Conservation (phyloP, 2,113 vertebrate genomes). For the Cyprinodon variegatus region DNA sequence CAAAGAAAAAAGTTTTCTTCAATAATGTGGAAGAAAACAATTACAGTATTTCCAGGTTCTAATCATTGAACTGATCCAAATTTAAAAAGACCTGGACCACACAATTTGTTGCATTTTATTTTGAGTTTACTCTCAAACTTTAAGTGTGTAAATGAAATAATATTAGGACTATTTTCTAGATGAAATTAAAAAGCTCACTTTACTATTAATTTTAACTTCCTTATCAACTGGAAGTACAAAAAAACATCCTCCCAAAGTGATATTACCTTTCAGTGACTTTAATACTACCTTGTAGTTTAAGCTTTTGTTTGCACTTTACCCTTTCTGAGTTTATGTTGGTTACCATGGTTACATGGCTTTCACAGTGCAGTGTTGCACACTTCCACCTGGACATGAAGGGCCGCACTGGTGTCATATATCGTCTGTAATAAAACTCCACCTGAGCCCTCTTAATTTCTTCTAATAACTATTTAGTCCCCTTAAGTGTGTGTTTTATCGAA, state of each 20-base stretch:
- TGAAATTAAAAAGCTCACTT: neutral
- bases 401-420: conserved; percentile 30
- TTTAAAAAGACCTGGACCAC: neutral
- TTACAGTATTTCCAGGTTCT: too few relatives aligned
- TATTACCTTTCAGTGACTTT: neutral
- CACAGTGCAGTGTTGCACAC: conserved; percentile 47
- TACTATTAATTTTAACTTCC: neutral
- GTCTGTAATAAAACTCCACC: conserved; percentile 37
- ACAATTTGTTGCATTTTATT: neutral
- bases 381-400: conserved; percentile 55
- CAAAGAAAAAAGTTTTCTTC: neutral
- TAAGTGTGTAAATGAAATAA: neutral
- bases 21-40: neutral
- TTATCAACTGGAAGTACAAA: neutral
- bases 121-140: neutral
- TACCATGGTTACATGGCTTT: conserved; percentile 56
- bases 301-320: conserved; percentile 56
- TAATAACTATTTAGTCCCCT: conserved; percentile 37
- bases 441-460: conserved; percentile 31
- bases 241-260: neutral
- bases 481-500: conserved; percentile 44
- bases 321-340: conserved; percentile 55
- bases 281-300: conserved; percentile 47
- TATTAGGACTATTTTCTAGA: neutral
- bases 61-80: neutral